These are phyloP conservation scores for Bucco capensis DNA, from an alignment of 2,113 vertebrate species.

Conservation along the genomic window DNA sequence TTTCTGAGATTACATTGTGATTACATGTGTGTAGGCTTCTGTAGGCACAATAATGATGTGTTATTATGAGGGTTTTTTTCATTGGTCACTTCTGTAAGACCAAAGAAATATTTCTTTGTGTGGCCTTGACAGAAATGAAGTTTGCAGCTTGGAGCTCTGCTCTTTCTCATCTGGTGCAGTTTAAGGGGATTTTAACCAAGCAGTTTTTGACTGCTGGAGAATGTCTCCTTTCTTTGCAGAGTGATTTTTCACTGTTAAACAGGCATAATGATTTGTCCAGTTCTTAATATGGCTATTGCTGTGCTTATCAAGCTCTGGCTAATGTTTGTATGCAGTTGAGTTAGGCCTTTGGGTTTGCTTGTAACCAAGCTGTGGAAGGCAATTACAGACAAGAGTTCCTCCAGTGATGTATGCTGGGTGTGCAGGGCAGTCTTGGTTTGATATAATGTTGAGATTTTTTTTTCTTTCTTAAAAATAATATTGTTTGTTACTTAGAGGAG, in stretches of 20 bases:
- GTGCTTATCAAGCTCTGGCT: not conserved
- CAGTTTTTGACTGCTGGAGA: not conserved
- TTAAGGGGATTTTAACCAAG: not conserved
- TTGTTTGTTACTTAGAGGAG: constrained; percentile 30
- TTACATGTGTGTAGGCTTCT: not conserved
- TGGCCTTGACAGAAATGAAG: not conserved
- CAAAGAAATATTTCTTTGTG: not conserved
- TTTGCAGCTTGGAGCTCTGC: not conserved
- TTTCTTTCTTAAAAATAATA: constrained; percentile 42
- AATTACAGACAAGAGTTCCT: not conserved
- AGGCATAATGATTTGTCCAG: not conserved
- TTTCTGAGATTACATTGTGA: not conserved
- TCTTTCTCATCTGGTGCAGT: not conserved
- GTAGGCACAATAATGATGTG: not conserved
- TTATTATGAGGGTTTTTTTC: not conserved
- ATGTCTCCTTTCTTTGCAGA: not conserved
- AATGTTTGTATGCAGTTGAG: not conserved
- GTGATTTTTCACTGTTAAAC: not conserved
- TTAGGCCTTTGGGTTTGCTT: not conserved
- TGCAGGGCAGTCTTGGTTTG: not conserved
- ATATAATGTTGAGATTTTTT: not conserved
- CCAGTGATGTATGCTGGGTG: not conserved
- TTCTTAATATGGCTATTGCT: not conserved
- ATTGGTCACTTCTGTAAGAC: not conserved
- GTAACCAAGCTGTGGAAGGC: not conserved